Evolutionary conservation across 2,113 vertebrate species (phyloP), one percentile per base, ranked within the genome.

Genomic region (Onychostoma macrolepis): DNA sequence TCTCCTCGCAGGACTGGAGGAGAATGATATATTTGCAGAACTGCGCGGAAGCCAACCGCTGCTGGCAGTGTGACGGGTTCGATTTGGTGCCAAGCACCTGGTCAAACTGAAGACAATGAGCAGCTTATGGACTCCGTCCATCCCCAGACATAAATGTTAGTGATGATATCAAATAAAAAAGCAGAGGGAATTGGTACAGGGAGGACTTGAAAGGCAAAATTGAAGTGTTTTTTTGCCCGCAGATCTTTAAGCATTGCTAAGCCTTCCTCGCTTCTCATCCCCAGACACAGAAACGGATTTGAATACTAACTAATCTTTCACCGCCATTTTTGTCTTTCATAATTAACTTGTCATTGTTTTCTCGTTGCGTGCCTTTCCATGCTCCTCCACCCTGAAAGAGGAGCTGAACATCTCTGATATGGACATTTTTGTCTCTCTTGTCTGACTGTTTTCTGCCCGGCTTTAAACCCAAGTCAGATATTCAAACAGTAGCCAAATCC

Each of bases 31-130:
- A 91, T 94, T 92, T 94, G 90, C 89, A 85, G 91, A 90, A 81
- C 92, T 93, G 94, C 92, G 85, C 87, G 74, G 33, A 87, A 92
- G 93, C 93, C 93, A 94, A 90, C 87, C 84, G 86, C 90, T 93
- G 88, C 93, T 95, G 95, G 94, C 94, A 93, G 92, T 56, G 89
- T 58, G 53, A 53, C 83, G 83, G 88, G 90, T 84, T 76, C 89
- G 86, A 88, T 92, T 92, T 88, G 90, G 90, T 93, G 94, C 94
- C 94, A 95, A 94, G 93, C 94, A 94, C 95, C 94, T 96, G 94
- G 94, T 95, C 94, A 95, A 93, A 94, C 92, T 92, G 93, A 91
- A 94, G 92, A 94, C 94, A 94, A 94, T 94, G 92, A 94, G 92
- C 90, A 91, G 91, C 93, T 95, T 94, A 94, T 92, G 90, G 91